phyloP scores from a whole-genome alignment of 2,888 invertebrate species.

The Sesia apiformis region DNA sequence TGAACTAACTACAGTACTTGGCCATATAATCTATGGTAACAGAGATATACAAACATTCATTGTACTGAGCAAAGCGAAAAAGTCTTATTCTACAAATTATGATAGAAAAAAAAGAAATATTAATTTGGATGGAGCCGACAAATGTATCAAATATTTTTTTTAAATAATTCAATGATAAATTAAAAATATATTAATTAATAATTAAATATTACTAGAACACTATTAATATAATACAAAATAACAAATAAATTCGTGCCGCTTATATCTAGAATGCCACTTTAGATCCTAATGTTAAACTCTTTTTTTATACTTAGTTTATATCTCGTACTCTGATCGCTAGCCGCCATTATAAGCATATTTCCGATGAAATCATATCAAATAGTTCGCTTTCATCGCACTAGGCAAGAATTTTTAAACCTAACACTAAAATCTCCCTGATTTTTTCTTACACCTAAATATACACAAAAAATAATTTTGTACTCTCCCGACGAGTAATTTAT shows the following conservation, averaged over 20 bases:
- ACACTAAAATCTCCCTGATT: slow-evolving; percentile 69
- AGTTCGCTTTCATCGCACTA: slow-evolving; percentile 20
- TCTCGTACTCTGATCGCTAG: not conserved
- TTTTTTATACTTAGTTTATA: slow-evolving; percentile 7
- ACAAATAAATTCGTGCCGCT: slow-evolving; percentile 73
- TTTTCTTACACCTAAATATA: slow-evolving; percentile 69
- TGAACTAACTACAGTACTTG: slow-evolving; percentile 60
- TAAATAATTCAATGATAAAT: slow-evolving; percentile 34
- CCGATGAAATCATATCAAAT: not conserved
- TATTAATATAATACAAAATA: slow-evolving; percentile 60
- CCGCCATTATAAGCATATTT: slow-evolving; percentile 1
- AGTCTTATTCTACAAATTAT: not conserved
- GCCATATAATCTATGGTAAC: slow-evolving; percentile 70
- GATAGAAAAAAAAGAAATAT: slow-evolving; percentile 7
- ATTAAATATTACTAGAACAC: slow-evolving; percentile 49
- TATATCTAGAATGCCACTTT: slow-evolving; percentile 60
- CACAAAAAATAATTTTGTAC: slow-evolving; percentile 74
- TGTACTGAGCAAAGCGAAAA: slow-evolving; percentile 51
- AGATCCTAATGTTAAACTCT: slow-evolving; percentile 29
- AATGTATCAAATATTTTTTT: slow-evolving; percentile 18
- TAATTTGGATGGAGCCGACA: slow-evolving; percentile 51
- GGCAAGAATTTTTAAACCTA: slow-evolving; percentile 64
- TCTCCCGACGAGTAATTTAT: slow-evolving; percentile 59
- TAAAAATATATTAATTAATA: slow-evolving; percentile 53
- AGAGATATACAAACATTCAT: slow-evolving; percentile 46